phyloP scores from a whole-genome alignment of 2,113 vertebrate species.

The Suricata suricatta region DNA sequence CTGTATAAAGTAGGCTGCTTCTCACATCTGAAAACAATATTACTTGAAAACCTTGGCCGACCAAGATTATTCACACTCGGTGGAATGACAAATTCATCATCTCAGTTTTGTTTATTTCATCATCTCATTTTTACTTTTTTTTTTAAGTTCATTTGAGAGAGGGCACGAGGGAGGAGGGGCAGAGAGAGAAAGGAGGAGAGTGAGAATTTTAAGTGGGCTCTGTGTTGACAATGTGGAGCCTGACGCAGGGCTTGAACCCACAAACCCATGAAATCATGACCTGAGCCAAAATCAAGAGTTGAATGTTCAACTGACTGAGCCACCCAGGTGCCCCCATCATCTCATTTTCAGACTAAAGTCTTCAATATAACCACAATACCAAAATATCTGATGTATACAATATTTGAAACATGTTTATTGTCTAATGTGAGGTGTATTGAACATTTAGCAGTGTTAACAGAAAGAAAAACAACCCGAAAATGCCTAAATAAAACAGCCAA shows the following conservation, averaged over 20 bases:
- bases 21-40: conserved; percentile 63
- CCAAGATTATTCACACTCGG: conserved; percentile 35
- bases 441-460: not conserved
- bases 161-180: too few relatives aligned
- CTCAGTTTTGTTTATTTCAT: conserved; percentile 14
- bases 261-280: too few relatives aligned
- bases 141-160: not conserved
- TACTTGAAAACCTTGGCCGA: conserved; percentile 37
- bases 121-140: conserved; percentile 10
- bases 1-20: conserved; percentile 43
- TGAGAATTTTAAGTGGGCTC: too few relatives aligned
- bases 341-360: conserved; percentile 45
- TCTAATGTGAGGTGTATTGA: not conserved
- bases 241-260: too few relatives aligned
- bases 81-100: conserved; percentile 32
- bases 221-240: too few relatives aligned
- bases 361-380: conserved; percentile 27
- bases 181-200: too few relatives aligned
- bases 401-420: conserved; percentile 29
- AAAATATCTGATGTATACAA: conserved; percentile 30
- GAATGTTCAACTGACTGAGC: too few relatives aligned
- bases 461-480: conserved; percentile 40
- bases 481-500: not conserved
- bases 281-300: too few relatives aligned
- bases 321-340: not conserved